Conservation (phyloP, 1,140 invertebrate species). For the Drosophila albomicans region DNA sequence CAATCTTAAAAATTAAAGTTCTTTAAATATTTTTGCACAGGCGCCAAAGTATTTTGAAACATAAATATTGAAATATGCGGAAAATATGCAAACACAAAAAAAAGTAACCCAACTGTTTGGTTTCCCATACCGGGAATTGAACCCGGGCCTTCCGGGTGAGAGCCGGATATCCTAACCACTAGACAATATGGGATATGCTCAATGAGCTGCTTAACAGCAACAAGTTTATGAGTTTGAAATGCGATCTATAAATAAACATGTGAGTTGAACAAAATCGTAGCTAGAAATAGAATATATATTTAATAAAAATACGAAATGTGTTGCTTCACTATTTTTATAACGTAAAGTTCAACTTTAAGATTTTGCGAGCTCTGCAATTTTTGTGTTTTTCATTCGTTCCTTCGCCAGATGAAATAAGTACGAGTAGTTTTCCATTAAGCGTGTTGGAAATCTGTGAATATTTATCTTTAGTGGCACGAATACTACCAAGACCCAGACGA, state of each 20-base stretch:
- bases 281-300: neutral
- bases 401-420: neutral
- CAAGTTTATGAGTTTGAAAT: neutral
- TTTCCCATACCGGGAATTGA: conserved; percentile 93
- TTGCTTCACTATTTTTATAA: neutral
- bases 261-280: neutral
- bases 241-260: neutral
- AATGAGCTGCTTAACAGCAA: neutral
- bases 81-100: neutral
- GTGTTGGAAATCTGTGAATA: conserved; percentile 20
- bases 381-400: neutral
- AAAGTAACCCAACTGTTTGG: neutral
- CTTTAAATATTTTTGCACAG: too few species aligned
- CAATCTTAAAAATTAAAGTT: too few species aligned
- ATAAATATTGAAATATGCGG: too few species aligned
- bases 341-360: conserved; percentile 26
- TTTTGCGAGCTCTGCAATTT: neutral
- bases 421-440: conserved; percentile 21
- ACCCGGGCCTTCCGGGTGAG: conserved; percentile 93
- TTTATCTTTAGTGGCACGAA: conserved; percentile 45
- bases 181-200: conserved; percentile 87
- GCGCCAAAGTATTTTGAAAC: too few species aligned
- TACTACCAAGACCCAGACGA: conserved; percentile 14
- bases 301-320: neutral
- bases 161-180: conserved; percentile 94